Evolutionary conservation across 2,888 invertebrate species (phyloP).

Genomic region (Schrankia costaestrigalis): DNA sequence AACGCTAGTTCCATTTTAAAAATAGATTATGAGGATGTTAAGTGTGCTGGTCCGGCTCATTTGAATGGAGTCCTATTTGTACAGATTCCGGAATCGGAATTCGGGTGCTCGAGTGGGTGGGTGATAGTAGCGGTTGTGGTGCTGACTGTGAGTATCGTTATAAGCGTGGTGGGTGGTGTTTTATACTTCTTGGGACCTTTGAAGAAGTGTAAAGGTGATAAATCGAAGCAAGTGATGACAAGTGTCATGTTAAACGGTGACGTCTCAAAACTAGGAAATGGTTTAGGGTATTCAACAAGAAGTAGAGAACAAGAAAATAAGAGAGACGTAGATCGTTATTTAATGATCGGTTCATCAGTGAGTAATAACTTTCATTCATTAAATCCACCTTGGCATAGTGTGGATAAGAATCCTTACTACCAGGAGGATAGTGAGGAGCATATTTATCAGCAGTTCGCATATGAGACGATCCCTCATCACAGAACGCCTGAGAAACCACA

Average conservation of each 20-base stretch:
- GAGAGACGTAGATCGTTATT: slow-evolving; percentile 73
- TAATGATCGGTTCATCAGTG: slow-evolving; percentile 77
- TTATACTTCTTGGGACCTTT: slow-evolving; percentile 76
- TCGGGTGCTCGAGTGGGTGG: slow-evolving; percentile 83
- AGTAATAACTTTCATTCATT: slow-evolving; percentile 76
- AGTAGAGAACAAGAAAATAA: slow-evolving; percentile 72
- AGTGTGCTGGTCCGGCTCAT: slow-evolving; percentile 81
- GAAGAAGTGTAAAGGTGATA: slow-evolving; percentile 76
- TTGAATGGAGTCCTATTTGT: slow-evolving; percentile 75
- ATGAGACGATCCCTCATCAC: slow-evolving; percentile 77
- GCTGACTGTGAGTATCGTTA: slow-evolving; percentile 77
- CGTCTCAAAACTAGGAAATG: slow-evolving; percentile 74
- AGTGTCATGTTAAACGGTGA: slow-evolving; percentile 77
- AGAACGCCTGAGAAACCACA: slow-evolving; percentile 80
- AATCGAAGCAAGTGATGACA: slow-evolving; percentile 77
- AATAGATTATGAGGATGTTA: slow-evolving; percentile 80
- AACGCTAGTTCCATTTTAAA: slow-evolving; percentile 64
- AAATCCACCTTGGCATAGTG: slow-evolving; percentile 76
- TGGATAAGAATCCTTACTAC: slow-evolving; percentile 73
- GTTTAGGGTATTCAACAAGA: slow-evolving; percentile 72
- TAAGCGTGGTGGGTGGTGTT: slow-evolving; percentile 73
- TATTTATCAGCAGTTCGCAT: slow-evolving; percentile 77
- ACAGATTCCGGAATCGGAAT: slow-evolving; percentile 82
- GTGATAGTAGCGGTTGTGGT: slow-evolving; percentile 78
- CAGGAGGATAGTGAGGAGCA: slow-evolving; percentile 76